These are phyloP conservation scores for Phainopepla nitens DNA, from an alignment of 2,113 vertebrate genomes.

Conservation along the genomic window DNA sequence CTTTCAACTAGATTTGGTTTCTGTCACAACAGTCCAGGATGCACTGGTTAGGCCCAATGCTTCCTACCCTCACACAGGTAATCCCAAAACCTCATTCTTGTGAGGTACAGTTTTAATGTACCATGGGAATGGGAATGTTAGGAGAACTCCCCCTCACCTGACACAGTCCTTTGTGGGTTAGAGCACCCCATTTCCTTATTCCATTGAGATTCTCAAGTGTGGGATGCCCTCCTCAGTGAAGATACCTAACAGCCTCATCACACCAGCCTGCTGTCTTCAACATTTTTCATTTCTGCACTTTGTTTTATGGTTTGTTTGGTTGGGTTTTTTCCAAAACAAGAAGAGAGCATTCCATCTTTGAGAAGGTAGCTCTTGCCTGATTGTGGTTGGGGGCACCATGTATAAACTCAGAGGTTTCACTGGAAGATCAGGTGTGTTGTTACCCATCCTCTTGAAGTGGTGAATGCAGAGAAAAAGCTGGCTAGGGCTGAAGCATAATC, in stretches of 20 bases:
- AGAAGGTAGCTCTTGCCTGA: neutral
- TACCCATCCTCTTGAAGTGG: neutral
- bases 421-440: neutral
- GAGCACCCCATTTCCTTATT: neutral
- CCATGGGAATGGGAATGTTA: accelerated
- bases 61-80: accelerated
- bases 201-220: neutral
- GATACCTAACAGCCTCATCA: neutral
- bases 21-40: accelerated
- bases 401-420: neutral
- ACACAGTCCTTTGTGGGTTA: accelerated
- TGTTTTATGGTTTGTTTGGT: neutral
- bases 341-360: neutral
- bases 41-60: neutral
- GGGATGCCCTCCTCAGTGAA: neutral
- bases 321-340: neutral
- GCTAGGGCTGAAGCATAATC: neutral
- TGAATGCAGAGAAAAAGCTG: neutral
- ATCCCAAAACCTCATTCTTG: accelerated
- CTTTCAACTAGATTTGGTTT: neutral
- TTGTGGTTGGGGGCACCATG: accelerated
- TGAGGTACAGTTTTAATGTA: neutral
- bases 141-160: accelerated
- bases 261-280: neutral
- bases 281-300: neutral